Percentiles rank a stretch among this genome's conserved stretches.
Conservation (phyloP, 2,113 vertebrate genomes). For the Ursus arctos region DNA sequence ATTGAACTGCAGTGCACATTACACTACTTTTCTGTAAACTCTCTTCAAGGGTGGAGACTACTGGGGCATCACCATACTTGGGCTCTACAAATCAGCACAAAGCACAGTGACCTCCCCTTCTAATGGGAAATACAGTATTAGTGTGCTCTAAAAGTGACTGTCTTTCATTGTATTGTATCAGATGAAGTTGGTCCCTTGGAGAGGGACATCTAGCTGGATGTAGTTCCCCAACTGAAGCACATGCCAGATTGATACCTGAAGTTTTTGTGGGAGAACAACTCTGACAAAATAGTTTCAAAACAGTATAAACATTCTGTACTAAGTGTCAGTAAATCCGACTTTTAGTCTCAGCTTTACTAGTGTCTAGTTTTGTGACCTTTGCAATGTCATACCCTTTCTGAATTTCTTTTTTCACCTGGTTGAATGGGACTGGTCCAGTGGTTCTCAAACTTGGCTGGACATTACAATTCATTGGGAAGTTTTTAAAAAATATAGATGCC, state of each 20-base stretch:
- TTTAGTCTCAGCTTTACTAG: background rate
- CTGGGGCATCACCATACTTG: background rate
- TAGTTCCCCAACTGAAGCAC: background rate
- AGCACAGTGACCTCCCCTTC: background rate
- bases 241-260: background rate
- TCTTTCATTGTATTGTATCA: constrained; percentile 23
- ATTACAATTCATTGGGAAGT: constrained; percentile 4
- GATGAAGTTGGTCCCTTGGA: background rate
- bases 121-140: constrained; percentile 38
- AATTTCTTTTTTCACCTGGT: background rate
- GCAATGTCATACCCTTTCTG: background rate
- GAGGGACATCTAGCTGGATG: background rate
- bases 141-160: constrained; percentile 35
- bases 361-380: background rate
- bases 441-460: background rate
- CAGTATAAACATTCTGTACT: background rate
- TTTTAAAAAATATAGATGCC: background rate
- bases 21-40: constrained; percentile 67
- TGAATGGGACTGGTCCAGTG: background rate
- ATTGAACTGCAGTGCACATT: background rate
- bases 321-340: background rate
- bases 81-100: constrained; percentile 50
- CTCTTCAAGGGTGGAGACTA: background rate
- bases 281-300: background rate
- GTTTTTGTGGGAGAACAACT: background rate